Base-by-base conservation (phyloP, 1,140 invertebrate genomes). In the Philopotamus ludificatus region DNA sequence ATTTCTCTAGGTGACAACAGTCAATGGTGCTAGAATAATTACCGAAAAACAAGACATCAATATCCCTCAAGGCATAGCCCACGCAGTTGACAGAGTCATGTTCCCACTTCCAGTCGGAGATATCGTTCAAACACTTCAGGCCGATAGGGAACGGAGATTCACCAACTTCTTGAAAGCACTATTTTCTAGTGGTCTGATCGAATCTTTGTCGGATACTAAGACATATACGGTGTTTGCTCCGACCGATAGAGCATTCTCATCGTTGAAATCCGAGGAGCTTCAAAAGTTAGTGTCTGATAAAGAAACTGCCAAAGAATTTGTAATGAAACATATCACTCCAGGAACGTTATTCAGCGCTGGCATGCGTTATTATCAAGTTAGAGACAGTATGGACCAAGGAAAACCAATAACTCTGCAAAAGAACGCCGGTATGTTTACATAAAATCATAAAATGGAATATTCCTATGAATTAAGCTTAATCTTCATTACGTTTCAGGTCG, bases 211-310 rank as follows among this genome's bases (percentile, higher is more conserved):
- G 73, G 87, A 89, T 50, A 84, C 86, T 16, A 90, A 89, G 81
- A 90, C 90, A 0, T 92, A 89, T 75, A 94, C 92, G 0, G 80
- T 94, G 7, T 93, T 94, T 72, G 92, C 91, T 1, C 92, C 92
- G 44, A 89, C 88, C 34, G 90, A 94, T 75, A 81, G 85, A 28
- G 92, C 91, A 61, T 94, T 94, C 76, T 80, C 78, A 53, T 83
- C 82, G n/a, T 76, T 87, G 51, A 84, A 84, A 68, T 79, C 79
- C 1, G 82, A 83, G 61, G 88, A 90, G 67, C 72, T 88, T 8
- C 77, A 83, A 22, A 77, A 80, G 42, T 80, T 85, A 1, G 76
- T 84, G 8, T 83, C 82, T 3, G 84, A 87, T 70, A 80, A 81
- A 54, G 81, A 81, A n/a, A 81, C 84, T 1, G 87, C 92, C 0